phyloP scores from a whole-genome alignment of 1,140 invertebrate genomes.

The Atta texana region DNA sequence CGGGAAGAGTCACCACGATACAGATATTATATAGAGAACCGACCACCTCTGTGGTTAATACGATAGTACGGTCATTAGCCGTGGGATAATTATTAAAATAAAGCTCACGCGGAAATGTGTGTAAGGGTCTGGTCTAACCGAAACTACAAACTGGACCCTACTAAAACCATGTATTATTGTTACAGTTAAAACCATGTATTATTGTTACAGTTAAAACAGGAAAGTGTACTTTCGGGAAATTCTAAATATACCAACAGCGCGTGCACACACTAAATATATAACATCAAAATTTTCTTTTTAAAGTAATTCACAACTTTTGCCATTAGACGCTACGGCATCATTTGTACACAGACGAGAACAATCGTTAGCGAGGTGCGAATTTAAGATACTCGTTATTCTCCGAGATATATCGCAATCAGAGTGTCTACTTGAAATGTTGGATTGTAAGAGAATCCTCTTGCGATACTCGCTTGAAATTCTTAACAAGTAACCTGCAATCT shows the following conservation, averaged over 20 bases:
- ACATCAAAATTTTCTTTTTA: neutral
- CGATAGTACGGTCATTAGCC: conserved; percentile 15
- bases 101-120: neutral
- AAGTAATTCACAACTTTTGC: neutral
- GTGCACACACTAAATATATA: neutral
- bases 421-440: conserved; percentile 38
- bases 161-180: conserved; percentile 24
- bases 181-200: conserved; percentile 18
- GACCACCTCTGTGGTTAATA: neutral
- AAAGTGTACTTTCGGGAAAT: conserved; percentile 35
- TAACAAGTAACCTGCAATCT: conserved; percentile 57
- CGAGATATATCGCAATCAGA: conserved; percentile 51
- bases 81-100: conserved; percentile 34
- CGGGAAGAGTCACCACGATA: neutral
- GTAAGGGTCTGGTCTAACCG: neutral
- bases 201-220: conserved; percentile 17
- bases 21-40: too few species aligned
- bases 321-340: neutral
- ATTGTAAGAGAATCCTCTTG: conserved; percentile 26
- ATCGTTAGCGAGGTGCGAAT: conserved; percentile 43
- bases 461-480: conserved; percentile 57
- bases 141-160: conserved; percentile 32
- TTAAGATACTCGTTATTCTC: conserved; percentile 54
- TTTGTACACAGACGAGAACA: neutral
- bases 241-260: neutral